Conservation (phyloP, 2,888 invertebrate species). For the Corbicula japonica region DNA sequence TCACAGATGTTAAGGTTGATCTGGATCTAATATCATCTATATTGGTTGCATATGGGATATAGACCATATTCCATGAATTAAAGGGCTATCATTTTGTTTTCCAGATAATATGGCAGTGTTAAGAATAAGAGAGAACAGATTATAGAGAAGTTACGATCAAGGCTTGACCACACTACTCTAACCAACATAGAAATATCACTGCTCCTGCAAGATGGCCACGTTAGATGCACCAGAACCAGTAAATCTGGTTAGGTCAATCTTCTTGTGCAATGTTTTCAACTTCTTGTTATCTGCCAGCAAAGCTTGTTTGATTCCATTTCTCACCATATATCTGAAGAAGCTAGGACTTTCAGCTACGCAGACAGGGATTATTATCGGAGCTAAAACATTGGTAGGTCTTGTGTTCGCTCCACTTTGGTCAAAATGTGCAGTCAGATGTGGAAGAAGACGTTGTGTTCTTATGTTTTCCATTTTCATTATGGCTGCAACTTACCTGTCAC, state of each 20-base stretch:
- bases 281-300: conserved; percentile 81
- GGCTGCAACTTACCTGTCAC: conserved; percentile 77
- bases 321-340: conserved; percentile 81
- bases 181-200: too few species aligned
- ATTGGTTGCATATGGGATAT: too few species aligned
- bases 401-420: conserved; percentile 83
- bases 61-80: too few species aligned
- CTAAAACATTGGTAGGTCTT: conserved; percentile 79
- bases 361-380: conserved; percentile 80
- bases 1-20: too few species aligned
- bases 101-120: too few species aligned
- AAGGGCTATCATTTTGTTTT: too few species aligned
- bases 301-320: conserved; percentile 82
- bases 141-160: too few species aligned
- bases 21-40: too few species aligned
- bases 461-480: conserved; percentile 81
- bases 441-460: conserved; percentile 78
- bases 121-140: too few species aligned
- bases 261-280: conserved; percentile 79
- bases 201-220: conserved; percentile 62
- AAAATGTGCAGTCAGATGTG: conserved; percentile 79
- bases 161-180: too few species aligned
- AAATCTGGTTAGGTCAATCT: conserved; percentile 77
- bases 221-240: conserved; percentile 72
- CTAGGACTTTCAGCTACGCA: conserved; percentile 82